Evolutionary conservation across 2,113 vertebrate species (phyloP).

Genomic region (Leptobrachium ailaonicum): DNA sequence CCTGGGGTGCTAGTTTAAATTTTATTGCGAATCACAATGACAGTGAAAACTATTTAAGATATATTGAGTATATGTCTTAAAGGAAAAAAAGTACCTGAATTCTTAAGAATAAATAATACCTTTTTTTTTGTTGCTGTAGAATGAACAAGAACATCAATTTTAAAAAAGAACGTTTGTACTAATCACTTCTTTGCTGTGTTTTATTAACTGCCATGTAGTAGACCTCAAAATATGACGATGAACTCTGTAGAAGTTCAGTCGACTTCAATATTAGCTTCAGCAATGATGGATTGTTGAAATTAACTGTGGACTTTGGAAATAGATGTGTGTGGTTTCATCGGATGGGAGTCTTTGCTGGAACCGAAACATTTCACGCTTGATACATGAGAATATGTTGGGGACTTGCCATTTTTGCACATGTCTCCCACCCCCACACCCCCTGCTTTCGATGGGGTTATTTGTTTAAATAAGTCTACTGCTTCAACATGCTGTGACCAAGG

Average conservation of each 20-base stretch:
- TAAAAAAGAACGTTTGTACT: constrained; percentile 28
- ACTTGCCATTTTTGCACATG: constrained; percentile 13
- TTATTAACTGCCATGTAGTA: constrained; percentile 44
- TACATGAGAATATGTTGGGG: constrained; percentile 14
- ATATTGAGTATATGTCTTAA: background rate
- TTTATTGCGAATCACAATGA: too few relatives aligned
- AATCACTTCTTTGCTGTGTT: constrained; percentile 36
- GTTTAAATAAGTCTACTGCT: constrained; percentile 4
- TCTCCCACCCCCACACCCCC: background rate
- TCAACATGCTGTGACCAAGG: background rate
- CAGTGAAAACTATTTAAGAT: too few relatives aligned
- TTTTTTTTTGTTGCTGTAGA: background rate
- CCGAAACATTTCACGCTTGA: constrained; percentile 6
- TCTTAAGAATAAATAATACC: background rate
- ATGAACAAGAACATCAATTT: constrained; percentile 28
- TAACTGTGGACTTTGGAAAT: constrained; percentile 42
- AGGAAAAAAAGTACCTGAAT: background rate
- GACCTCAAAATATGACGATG: constrained; percentile 34
- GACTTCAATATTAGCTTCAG: constrained; percentile 41
- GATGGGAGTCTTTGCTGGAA: constrained; percentile 31
- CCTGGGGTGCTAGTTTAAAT: too few relatives aligned
- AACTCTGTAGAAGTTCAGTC: constrained; percentile 47
- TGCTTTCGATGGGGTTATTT: background rate
- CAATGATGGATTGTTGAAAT: constrained; percentile 49
- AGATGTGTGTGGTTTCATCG: constrained; percentile 40